Conservation (phyloP, 2,113 vertebrate genomes). For the Clupea harengus region DNA sequence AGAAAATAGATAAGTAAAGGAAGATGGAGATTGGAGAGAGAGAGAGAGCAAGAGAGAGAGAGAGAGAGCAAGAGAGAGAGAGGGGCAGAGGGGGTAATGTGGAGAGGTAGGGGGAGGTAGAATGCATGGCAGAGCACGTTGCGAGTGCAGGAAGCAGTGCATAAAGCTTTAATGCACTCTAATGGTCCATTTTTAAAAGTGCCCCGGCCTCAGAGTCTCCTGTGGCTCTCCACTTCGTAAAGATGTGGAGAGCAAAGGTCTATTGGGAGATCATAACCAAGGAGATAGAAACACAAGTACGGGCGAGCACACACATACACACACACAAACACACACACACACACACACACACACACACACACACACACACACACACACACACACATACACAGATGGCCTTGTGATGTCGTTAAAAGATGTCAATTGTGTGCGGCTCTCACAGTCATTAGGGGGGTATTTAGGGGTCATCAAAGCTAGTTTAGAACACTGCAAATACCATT, state of each 20-base stretch:
- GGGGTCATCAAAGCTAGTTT: background rate
- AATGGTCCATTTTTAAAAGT: slow-evolving; percentile 22
- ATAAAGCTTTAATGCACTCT: slow-evolving; percentile 38
- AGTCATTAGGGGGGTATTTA: background rate
- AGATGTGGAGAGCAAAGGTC: slow-evolving; percentile 12
- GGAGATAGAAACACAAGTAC: slow-evolving; percentile 7
- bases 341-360: background rate
- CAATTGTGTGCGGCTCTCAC: background rate
- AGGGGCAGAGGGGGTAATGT: background rate
- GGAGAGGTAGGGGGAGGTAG: background rate
- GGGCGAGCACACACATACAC: background rate
- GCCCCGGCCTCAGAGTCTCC: background rate
- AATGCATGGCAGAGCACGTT: slow-evolving; percentile 25
- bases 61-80: slow-evolving; percentile 7
- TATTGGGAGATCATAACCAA: slow-evolving; percentile 12
- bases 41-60: slow-evolving; percentile 32
- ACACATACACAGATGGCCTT: background rate
- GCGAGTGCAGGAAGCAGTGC: slow-evolving; percentile 8
- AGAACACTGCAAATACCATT: background rate
- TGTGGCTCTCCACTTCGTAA: background rate
- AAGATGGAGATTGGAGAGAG: slow-evolving; percentile 36
- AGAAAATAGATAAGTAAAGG: slow-evolving; percentile 21
- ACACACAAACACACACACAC: background rate
- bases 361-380: background rate
- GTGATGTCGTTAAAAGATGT: background rate